These are phyloP conservation scores for Melanitta fusca DNA, from an alignment of 2,797 vertebrate species.

Conservation along the genomic window DNA sequence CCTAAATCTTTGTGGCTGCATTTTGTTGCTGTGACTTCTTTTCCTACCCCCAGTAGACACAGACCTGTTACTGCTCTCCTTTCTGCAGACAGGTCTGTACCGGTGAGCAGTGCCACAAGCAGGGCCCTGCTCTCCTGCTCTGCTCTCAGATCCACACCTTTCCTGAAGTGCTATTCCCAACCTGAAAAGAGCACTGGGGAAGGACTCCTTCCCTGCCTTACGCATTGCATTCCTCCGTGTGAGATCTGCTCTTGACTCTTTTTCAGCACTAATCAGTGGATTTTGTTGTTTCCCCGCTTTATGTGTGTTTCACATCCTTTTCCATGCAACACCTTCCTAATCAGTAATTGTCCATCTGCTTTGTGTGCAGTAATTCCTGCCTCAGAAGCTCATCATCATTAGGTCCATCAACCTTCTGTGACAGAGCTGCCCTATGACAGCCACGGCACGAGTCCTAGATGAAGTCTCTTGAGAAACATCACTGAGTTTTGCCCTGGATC, in stretches of 20 bases:
- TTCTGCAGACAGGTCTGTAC: neutral
- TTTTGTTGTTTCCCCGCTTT: neutral
- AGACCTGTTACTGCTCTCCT: neutral
- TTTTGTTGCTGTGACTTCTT: neutral
- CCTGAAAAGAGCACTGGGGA: neutral
- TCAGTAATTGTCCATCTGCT: neutral
- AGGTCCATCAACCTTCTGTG: neutral
- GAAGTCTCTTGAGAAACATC: neutral
- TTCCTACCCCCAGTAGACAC: neutral
- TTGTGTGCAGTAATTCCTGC: neutral
- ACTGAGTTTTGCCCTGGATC: neutral
- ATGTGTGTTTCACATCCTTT: neutral
- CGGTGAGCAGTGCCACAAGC: neutral
- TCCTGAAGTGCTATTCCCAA: neutral
- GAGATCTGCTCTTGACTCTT: neutral
- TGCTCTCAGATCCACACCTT: neutral
- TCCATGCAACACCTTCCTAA: neutral
- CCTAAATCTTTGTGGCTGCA: neutral
- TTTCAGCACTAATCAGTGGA: fast-evolving
- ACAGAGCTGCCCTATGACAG: neutral
- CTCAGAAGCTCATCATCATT: neutral
- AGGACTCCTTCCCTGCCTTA: neutral
- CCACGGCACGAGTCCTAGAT: neutral
- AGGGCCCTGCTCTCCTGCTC: neutral
- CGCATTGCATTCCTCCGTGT: neutral